Conservation (phyloP, 2,797 vertebrate genomes). For the Eulemur mongoz region DNA sequence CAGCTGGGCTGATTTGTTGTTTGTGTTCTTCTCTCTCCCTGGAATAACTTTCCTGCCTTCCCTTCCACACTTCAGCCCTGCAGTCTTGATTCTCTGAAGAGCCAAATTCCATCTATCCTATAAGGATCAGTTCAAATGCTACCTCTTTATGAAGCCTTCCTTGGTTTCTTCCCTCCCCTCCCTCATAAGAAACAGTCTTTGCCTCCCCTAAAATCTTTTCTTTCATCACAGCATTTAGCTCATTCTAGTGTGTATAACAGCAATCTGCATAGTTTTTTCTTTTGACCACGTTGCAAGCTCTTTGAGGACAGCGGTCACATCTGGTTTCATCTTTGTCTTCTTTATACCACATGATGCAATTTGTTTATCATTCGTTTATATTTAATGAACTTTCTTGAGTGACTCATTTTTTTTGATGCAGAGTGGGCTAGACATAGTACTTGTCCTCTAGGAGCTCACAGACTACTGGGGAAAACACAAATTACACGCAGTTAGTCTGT, state of each 20-base stretch:
- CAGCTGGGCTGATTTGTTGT: background rate
- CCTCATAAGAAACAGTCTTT: background rate
- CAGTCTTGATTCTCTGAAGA: background rate
- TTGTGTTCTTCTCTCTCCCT: background rate
- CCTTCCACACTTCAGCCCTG: background rate
- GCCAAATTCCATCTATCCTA: background rate
- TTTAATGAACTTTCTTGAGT: conserved; percentile 42
- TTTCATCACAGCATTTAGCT: background rate
- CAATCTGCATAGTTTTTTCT: background rate
- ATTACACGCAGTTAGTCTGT: background rate
- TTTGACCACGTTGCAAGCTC: background rate
- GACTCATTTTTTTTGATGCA: conserved; percentile 37
- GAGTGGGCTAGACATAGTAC: background rate
- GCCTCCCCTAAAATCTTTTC: background rate
- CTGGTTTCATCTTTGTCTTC: conserved; percentile 21
- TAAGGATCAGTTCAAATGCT: background rate
- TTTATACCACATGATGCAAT: background rate
- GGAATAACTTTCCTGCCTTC: background rate
- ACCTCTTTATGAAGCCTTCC: background rate
- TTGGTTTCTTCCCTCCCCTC: background rate
- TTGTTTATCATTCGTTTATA: background rate
- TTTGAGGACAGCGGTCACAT: background rate
- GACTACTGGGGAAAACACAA: background rate
- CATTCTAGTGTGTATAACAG: background rate
- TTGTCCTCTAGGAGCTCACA: background rate